Conservation (phyloP, 2,113 vertebrate genomes). For the Athene cunicularia region DNA sequence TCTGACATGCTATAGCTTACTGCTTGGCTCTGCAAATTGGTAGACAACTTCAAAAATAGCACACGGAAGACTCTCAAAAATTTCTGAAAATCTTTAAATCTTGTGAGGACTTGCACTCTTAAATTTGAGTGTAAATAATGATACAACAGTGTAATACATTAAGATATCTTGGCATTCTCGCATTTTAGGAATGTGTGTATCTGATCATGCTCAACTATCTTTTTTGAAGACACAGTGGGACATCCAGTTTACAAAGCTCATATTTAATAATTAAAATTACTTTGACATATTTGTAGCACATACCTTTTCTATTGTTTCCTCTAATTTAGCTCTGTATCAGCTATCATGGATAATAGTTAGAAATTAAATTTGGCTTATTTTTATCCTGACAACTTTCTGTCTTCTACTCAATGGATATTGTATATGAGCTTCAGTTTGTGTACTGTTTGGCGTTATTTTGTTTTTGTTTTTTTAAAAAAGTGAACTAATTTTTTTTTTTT, state of each 20-base stretch:
- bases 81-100: not conserved
- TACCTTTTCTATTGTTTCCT: not conserved
- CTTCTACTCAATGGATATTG: not conserved
- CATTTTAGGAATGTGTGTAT: not conserved
- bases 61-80: not conserved
- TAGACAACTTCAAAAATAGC: not conserved
- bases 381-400: not conserved
- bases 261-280: conserved; percentile 19
- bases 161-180: not conserved
- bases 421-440: not conserved
- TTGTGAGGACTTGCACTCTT: not conserved
- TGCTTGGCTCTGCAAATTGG: not conserved
- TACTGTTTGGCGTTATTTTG: not conserved
- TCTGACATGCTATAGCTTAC: not conserved
- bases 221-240: not conserved
- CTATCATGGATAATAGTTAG: not conserved
- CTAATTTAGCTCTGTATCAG: not conserved
- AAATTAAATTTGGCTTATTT: not conserved
- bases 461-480: no score
- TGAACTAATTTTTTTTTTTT: not conserved
- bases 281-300: not conserved
- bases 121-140: not conserved
- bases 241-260: not conserved
- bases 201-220: not conserved
- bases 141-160: not conserved